Evolutionary conservation across 2,888 invertebrate species (phyloP).

Genomic region (Seladonia tumulorum): DNA sequence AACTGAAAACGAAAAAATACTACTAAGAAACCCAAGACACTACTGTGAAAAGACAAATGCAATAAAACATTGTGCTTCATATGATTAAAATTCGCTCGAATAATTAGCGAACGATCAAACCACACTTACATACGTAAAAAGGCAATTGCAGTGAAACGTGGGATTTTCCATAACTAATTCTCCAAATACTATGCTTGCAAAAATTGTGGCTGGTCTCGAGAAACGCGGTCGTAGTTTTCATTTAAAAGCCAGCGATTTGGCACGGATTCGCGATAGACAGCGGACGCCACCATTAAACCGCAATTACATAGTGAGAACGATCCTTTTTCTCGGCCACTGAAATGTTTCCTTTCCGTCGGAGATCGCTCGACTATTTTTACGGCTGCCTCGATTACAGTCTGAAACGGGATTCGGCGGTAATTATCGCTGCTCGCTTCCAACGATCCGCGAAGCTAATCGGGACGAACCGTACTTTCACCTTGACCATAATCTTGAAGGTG

Average conservation of each 20-base stretch:
- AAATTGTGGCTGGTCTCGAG: not conserved
- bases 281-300: not conserved
- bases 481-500: conserved; percentile 60
- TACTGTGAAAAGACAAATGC: too few species aligned
- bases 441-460: conserved; percentile 34
- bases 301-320: not conserved
- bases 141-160: not conserved
- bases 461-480: conserved; percentile 57
- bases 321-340: not conserved
- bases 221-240: not conserved
- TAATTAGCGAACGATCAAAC: too few species aligned
- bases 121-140: too few species aligned
- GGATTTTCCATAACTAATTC: not conserved
- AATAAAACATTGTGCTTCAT: too few species aligned
- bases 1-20: not conserved
- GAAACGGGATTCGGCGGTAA: conserved; percentile 19
- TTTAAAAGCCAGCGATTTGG: not conserved
- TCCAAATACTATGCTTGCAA: not conserved
- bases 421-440: conserved; percentile 29
- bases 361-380: not conserved
- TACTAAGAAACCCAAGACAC: too few species aligned
- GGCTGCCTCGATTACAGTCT: not conserved
- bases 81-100: too few species aligned
- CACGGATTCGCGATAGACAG: not conserved
- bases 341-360: not conserved